Conservation (phyloP, 64 coral and sea anemone genomes). For the Montipora foliosa region DNA sequence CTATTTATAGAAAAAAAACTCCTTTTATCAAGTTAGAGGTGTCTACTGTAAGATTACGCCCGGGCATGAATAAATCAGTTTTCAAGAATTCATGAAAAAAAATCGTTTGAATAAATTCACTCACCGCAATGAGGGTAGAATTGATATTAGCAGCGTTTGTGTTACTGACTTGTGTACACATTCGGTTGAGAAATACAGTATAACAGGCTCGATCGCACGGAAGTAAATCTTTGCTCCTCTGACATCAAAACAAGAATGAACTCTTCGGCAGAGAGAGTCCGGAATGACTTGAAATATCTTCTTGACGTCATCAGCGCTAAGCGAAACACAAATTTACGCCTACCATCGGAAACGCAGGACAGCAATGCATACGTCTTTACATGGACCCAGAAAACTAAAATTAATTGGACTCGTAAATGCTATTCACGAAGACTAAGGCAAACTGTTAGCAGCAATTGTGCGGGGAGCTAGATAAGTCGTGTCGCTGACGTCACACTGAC, state of each 20-base stretch:
- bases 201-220: not conserved
- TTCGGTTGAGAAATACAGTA: not conserved
- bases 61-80: conserved; percentile 36
- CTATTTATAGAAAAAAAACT: conserved; percentile 17
- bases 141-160: not conserved
- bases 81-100: not conserved
- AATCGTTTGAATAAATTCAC: not conserved
- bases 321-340: conserved; percentile 50
- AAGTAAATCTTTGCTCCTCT: not conserved
- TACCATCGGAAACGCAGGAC: conserved; percentile 18
- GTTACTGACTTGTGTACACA: not conserved
- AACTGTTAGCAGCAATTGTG: conserved; percentile 30
- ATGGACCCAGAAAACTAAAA: conserved; percentile 32
- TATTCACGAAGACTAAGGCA: conserved; percentile 18
- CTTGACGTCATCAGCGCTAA: conserved; percentile 51
- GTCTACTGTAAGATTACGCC: not conserved
- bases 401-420: conserved; percentile 61
- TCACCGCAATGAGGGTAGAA: not conserved
- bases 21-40: not conserved
- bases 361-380: conserved; percentile 46
- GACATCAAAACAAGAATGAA: conserved; percentile 37
- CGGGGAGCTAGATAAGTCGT: conserved; percentile 27
- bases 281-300: not conserved
- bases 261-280: not conserved
- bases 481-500: conserved; percentile 35